phyloP scores from a whole-genome alignment of 2,113 vertebrate species.

The Talpa occidentalis region DNA sequence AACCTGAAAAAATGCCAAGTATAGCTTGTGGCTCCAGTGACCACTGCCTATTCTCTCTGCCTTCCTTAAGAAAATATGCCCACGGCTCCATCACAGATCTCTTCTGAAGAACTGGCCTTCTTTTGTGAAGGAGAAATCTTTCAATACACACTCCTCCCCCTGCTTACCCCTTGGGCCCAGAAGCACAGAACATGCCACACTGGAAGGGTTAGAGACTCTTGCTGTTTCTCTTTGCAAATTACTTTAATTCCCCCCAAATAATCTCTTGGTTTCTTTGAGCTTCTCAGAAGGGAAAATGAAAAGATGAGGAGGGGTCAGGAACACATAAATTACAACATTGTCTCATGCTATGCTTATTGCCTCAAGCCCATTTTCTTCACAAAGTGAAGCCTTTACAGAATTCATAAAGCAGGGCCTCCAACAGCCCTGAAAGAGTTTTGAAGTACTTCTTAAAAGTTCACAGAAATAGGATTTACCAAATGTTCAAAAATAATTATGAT shows the following conservation, averaged over 20 bases:
- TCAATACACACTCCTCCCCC: not conserved
- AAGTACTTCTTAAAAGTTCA: slow-evolving; percentile 71
- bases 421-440: slow-evolving; percentile 47
- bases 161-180: not conserved
- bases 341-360: not conserved
- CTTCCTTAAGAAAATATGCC: not conserved
- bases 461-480: slow-evolving; percentile 76
- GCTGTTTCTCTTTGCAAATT: slow-evolving; percentile 37
- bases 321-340: not conserved
- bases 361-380: slow-evolving; percentile 33
- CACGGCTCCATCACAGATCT: not conserved
- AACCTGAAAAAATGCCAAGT: slow-evolving; percentile 52
- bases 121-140: slow-evolving; percentile 7
- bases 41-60: not conserved
- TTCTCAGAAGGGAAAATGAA: slow-evolving; percentile 31
- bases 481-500: slow-evolving; percentile 80
- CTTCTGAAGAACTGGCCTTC: slow-evolving; percentile 24
- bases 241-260: slow-evolving; percentile 40
- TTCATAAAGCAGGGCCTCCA: slow-evolving; percentile 28
- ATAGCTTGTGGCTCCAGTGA: not conserved
- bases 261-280: slow-evolving; percentile 20
- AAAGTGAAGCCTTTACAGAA: slow-evolving; percentile 51
- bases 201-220: not conserved
- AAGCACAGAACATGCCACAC: not conserved
- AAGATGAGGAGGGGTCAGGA: not conserved